These are phyloP conservation scores for Tanytarsus gracilentus DNA, from an alignment of 2,888 invertebrate species.

Conservation along the genomic window DNA sequence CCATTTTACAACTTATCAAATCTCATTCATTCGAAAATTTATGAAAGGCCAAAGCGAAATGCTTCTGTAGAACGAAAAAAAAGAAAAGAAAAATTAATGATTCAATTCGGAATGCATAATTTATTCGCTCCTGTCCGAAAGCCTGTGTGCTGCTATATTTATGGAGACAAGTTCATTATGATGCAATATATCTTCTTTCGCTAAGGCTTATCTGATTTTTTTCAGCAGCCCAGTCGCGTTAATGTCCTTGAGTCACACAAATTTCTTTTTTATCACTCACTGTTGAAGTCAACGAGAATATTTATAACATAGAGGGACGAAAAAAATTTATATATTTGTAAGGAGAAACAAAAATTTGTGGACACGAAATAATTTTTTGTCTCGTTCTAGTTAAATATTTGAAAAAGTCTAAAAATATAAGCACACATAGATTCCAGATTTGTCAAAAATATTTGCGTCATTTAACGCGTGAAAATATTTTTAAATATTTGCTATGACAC, in stretches of 20 bases:
- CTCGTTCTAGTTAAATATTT: no score
- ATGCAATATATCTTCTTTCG: slow-evolving; percentile 15
- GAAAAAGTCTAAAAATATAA: no score
- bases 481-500: no score
- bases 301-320: no score
- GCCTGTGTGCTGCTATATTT: slow-evolving; percentile 7
- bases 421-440: no score
- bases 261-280: no score
- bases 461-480: no score
- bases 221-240: neutral
- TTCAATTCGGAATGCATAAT: slow-evolving; percentile 18
- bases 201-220: neutral
- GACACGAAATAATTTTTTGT: no score
- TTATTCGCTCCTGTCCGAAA: slow-evolving; percentile 3
- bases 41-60: slow-evolving; percentile 3
- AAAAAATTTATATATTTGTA: no score
- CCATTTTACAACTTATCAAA: slow-evolving; percentile 28
- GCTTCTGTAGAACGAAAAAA: slow-evolving; percentile 10
- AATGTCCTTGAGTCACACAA: neutral
- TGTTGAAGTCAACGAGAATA: no score
- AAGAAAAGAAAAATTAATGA: slow-evolving; percentile 25
- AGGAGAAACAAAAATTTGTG: no score
- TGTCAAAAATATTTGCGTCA: no score
- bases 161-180: slow-evolving; percentile 28
- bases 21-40: neutral